Evolutionary conservation across 2,113 vertebrate species (phyloP).

Genomic region (Capreolus pygargus): DNA sequence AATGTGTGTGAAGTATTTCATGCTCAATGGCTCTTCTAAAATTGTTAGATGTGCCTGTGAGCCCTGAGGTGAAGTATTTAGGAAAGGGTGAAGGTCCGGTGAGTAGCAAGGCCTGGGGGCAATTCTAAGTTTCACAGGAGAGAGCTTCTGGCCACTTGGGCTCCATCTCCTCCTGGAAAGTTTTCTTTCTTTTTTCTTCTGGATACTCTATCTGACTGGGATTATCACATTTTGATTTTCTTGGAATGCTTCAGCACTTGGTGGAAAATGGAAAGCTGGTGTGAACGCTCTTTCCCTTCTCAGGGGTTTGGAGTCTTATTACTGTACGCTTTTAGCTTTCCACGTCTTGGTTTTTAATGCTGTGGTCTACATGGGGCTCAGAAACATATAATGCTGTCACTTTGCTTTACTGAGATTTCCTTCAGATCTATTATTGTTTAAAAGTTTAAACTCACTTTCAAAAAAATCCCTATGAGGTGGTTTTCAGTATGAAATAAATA

Average conservation of each 20-base stretch:
- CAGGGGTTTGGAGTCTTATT: conserved; percentile 38
- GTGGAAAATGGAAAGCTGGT: conserved; percentile 41
- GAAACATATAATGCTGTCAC: not conserved
- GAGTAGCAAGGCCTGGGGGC: not conserved
- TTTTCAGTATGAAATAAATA: not conserved
- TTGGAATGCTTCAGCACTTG: conserved; percentile 48
- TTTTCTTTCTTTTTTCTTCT: conserved; percentile 29
- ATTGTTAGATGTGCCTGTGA: not conserved
- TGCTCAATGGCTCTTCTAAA: not conserved
- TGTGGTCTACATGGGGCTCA: not conserved
- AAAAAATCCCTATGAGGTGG: conserved; percentile 10
- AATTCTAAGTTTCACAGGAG: not conserved
- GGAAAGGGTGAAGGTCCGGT: not conserved
- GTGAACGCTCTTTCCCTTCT: conserved; percentile 23
- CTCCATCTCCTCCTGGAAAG: conserved; percentile 45
- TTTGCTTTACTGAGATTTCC: conserved; percentile 1
- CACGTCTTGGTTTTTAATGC: not conserved
- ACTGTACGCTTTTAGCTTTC: not conserved
- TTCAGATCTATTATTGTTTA: conserved; percentile 33
- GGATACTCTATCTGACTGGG: conserved; percentile 47
- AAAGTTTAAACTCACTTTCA: conserved; percentile 19
- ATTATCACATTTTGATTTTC: conserved; percentile 68
- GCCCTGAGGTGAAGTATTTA: not conserved
- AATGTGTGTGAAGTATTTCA: not conserved
- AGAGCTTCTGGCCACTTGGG: not conserved